Percentiles rank a stretch among this genome's conserved stretches.
These are phyloP conservation scores for Drosophila funebris DNA, from an alignment of 1,140 invertebrate genomes.

Conservation along the genomic window DNA sequence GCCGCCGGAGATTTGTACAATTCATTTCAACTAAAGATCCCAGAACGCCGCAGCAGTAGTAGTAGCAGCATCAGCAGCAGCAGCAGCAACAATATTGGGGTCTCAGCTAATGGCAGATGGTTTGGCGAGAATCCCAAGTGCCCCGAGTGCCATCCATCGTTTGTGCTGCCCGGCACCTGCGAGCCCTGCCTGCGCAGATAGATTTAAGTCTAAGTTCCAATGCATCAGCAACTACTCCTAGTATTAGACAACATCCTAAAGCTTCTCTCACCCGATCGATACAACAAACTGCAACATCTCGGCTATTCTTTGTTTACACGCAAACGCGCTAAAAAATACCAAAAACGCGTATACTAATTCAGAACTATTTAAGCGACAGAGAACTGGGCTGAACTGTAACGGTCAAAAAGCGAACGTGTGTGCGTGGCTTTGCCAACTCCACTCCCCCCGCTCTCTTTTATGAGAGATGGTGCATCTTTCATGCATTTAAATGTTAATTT, in stretches of 20 bases:
- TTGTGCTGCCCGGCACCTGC: slow-evolving; percentile 85
- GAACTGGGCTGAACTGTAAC: no score
- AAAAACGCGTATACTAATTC: no score
- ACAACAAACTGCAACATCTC: no score
- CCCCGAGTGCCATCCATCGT: slow-evolving; percentile 86
- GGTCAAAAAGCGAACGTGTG: no score
- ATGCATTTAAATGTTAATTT: slow-evolving; percentile 78
- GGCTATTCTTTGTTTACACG: no score
- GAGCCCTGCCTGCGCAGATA: slow-evolving; percentile 85
- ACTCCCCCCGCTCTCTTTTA: neutral
- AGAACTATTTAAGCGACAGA: no score
- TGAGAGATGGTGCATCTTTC: slow-evolving; percentile 42
- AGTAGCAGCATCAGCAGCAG: slow-evolving; percentile 22
- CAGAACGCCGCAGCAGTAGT: slow-evolving; percentile 77
- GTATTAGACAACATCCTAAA: slow-evolving; percentile 53
- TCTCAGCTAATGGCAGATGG: slow-evolving; percentile 72
- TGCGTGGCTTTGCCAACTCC: neutral
- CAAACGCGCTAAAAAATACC: no score
- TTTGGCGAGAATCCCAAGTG: slow-evolving; percentile 86
- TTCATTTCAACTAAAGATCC: slow-evolving; percentile 85
- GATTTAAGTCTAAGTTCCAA: slow-evolving; percentile 30
- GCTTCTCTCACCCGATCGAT: neutral
- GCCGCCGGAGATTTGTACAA: slow-evolving; percentile 84
- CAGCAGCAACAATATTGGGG: slow-evolving; percentile 8
- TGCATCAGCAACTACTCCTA: slow-evolving; percentile 42